Evolutionary conservation across 2,888 invertebrate species (phyloP), one percentile per base, ranked within the genome.

Genomic region (Pollenia griseotomentosa): DNA sequence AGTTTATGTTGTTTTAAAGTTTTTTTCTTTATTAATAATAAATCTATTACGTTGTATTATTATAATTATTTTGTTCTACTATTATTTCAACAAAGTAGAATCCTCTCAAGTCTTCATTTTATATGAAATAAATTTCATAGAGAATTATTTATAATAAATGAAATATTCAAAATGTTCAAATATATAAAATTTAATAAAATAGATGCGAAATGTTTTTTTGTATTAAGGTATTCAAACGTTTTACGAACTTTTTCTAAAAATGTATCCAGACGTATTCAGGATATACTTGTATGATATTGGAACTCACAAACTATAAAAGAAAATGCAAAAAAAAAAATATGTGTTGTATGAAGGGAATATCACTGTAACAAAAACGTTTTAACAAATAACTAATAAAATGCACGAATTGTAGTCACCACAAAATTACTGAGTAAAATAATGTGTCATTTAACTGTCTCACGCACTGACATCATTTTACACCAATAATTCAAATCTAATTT

Each of bases 401-500:
- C 40, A 19, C 33, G 19, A 53, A 55, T 44, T 33, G 6, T 11
- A 14, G 40, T 57, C 19, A 57, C 48, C 68, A 14, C 78, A 59
- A 12, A 78, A 48, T 59, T 12, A 19, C 19, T 42, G 5, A 40
- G 51, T 16, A 9, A 14, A 48, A 61, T 61, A 42, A 75, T 53
- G 14, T 63, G 75, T 65, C 63, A 65, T 9, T 33, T 70, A 53
- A 33, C 42, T 79, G 57, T 70, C 42, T 11, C 4, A 42, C 8
- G 6, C 46, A n/a, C 65, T 63, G 6, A 63, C 33, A 80, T 46
- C 23, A 46, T 12, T 42, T 5, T 12, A 40, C 55, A 63, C 3
- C 63, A 51, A 63, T 63, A 71, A 71, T 79, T 70, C 61, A 63
- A 80, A 80, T 71, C n/a, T 53, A 71, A 80, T 71, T 81, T 73